These are phyloP conservation scores for Apodemus agrarius DNA, from an alignment of 2,797 vertebrate species.

Conservation along the genomic window DNA sequence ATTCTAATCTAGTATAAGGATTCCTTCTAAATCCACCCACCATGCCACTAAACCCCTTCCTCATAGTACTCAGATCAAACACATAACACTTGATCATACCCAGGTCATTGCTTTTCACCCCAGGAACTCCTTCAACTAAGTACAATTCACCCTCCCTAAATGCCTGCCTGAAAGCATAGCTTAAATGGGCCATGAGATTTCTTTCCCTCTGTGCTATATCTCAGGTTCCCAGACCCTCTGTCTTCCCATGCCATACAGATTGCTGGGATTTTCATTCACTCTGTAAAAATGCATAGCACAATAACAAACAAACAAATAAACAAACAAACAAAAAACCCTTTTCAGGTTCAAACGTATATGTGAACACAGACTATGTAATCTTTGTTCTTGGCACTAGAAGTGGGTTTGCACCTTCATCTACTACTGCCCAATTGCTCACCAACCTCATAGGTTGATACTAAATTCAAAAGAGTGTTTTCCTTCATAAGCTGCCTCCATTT, in stretches of 20 bases:
- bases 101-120: slow-evolving; percentile 65
- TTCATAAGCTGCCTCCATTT: background rate
- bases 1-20: slow-evolving; percentile 47
- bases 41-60: background rate
- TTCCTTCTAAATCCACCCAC: slow-evolving; percentile 25
- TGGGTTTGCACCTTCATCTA: background rate
- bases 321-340: background rate
- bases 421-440: background rate
- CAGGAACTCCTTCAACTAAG: slow-evolving; percentile 65
- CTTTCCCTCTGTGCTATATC: background rate
- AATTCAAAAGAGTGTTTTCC: background rate
- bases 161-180: slow-evolving; percentile 42
- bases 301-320: background rate
- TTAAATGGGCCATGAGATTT: slow-evolving; percentile 62
- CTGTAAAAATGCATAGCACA: background rate
- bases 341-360: background rate
- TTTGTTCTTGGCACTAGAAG: background rate
- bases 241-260: background rate
- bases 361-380: background rate
- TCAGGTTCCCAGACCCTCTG: background rate
- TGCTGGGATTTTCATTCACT: background rate
- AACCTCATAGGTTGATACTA: background rate
- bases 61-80: slow-evolving; percentile 44
- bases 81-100: slow-evolving; percentile 61
- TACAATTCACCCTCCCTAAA: slow-evolving; percentile 64